Conservation (phyloP, 2,888 invertebrate species). For the Tachina fera region DNA sequence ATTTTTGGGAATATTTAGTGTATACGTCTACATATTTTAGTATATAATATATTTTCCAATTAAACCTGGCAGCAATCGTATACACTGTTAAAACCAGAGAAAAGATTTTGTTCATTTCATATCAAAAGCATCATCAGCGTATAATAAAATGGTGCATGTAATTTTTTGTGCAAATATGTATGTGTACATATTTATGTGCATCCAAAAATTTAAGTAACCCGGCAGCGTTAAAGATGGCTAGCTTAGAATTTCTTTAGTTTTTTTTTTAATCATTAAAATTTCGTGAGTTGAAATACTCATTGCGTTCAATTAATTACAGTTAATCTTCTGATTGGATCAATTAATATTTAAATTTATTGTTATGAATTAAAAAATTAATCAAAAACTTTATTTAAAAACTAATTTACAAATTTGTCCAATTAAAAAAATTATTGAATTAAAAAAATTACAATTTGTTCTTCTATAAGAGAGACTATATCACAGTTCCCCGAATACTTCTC, state of each 20-base stretch:
- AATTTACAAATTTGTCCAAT: too few relatives aligned
- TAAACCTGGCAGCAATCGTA: constrained; percentile 10
- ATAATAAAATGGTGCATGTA: constrained; percentile 34
- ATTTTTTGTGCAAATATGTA: constrained; percentile 11
- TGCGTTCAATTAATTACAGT: too few relatives aligned
- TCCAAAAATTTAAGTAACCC: neutral
- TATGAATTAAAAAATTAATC: too few relatives aligned
- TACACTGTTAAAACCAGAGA: constrained; percentile 26
- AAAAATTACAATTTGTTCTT: too few relatives aligned
- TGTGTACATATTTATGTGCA: neutral
- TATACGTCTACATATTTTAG: constrained; percentile 16
- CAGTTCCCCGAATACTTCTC: too few relatives aligned
- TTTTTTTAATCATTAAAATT: neutral
- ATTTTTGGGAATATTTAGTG: constrained; percentile 49
- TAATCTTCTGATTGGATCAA: too few relatives aligned
- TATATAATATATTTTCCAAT: neutral
- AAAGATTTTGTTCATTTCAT: constrained; percentile 44
- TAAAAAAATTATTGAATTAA: too few relatives aligned
- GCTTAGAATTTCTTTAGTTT: neutral
- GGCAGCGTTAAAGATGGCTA: constrained; percentile 5
- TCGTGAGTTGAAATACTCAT: too few relatives aligned
- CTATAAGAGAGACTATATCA: too few relatives aligned
- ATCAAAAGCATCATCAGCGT: constrained; percentile 50
- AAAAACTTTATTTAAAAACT: too few relatives aligned
- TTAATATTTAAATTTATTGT: too few relatives aligned